Conservation (phyloP, 2,113 vertebrate species). For the Dicentrarchus labrax region DNA sequence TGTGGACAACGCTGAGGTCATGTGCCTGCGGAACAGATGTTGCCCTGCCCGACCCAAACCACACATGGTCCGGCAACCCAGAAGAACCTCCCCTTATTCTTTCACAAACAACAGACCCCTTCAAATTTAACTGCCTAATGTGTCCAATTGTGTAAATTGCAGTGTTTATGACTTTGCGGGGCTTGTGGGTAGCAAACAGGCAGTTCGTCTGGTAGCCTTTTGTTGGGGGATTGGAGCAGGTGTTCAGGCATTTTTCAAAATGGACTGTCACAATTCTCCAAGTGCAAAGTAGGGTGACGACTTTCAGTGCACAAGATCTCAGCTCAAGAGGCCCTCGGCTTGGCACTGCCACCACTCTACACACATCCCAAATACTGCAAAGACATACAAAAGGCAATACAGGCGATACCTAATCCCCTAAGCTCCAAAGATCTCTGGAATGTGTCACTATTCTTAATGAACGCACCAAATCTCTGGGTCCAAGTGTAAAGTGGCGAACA, state of each 20-base stretch:
- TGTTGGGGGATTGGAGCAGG: not conserved
- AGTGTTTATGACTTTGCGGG: slow-evolving; percentile 36
- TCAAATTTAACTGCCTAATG: slow-evolving; percentile 42
- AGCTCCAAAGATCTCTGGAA: slow-evolving; percentile 27
- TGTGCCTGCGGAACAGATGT: slow-evolving; percentile 78
- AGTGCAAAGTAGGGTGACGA: not conserved
- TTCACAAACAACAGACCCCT: slow-evolving; percentile 44
- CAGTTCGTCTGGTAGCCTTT: slow-evolving; percentile 17
- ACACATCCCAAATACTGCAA: slow-evolving; percentile 21
- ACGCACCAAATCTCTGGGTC: slow-evolving; percentile 1
- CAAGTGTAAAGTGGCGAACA: slow-evolving; percentile 9
- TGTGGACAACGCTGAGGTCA: slow-evolving; percentile 60
- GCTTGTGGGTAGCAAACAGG: slow-evolving; percentile 31
- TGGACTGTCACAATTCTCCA: not conserved
- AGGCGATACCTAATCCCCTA: slow-evolving; percentile 26
- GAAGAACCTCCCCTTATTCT: slow-evolving; percentile 52
- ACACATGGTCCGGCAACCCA: slow-evolving; percentile 40
- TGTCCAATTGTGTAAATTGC: slow-evolving; percentile 51
- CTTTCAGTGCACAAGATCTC: not conserved
- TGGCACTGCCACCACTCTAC: not conserved
- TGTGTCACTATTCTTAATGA: not conserved
- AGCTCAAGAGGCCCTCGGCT: not conserved
- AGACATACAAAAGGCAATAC: slow-evolving; percentile 16
- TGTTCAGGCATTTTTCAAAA: not conserved
- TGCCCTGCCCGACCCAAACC: slow-evolving; percentile 54